phyloP scores from a whole-genome alignment of 2,113 vertebrate genomes.

The Xiphophorus hellerii region DNA sequence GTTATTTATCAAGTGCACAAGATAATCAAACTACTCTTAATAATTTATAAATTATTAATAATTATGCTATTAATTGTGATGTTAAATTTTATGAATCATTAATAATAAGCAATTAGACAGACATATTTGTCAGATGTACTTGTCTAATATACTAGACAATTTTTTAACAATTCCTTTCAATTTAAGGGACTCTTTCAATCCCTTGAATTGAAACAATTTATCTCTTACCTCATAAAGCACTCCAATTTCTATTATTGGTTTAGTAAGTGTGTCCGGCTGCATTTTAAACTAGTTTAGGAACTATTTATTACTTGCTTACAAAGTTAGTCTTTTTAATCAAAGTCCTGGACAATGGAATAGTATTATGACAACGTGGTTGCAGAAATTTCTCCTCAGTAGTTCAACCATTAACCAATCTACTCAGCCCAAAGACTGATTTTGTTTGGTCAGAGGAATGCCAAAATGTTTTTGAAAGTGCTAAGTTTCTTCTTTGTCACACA shows the following conservation, averaged over 20 bases:
- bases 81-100: too few relatives aligned
- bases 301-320: neutral
- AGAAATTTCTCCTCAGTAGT: too few relatives aligned
- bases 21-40: neutral
- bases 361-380: constrained; percentile 21
- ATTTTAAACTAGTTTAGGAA: neutral
- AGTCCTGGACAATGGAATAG: constrained; percentile 47
- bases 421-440: too few relatives aligned
- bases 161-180: too few relatives aligned
- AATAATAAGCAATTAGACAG: neutral
- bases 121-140: neutral
- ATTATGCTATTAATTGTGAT: neutral
- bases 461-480: too few relatives aligned
- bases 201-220: neutral
- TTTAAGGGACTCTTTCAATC: too few relatives aligned
- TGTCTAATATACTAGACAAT: too few relatives aligned
- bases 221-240: neutral
- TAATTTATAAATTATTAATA: too few relatives aligned
- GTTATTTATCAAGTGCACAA: neutral
- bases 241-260: neutral
- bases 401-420: too few relatives aligned
- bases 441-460: too few relatives aligned
- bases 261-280: neutral
- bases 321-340: neutral
- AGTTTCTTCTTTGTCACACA: too few relatives aligned